Conservation (phyloP, 2,888 invertebrate species). For the Lepidocyrtinus sp. region DNA sequence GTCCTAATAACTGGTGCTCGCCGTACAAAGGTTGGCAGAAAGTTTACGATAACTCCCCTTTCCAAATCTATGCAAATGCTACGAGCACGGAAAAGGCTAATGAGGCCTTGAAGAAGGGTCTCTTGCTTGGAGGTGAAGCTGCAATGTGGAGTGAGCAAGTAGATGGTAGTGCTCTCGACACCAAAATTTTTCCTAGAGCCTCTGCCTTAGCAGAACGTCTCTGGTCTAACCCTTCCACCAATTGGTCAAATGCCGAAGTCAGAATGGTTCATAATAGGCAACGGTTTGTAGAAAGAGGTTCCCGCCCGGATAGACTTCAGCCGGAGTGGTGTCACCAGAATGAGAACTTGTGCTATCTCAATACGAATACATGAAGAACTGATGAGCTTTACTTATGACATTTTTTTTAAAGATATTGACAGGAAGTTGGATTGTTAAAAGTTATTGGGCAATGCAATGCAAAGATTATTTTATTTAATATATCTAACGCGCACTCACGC, state of each 20-base stretch:
- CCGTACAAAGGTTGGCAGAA: conserved; percentile 91
- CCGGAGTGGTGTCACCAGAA: conserved; percentile 70
- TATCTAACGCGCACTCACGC: too few relatives aligned
- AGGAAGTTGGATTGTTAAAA: not conserved
- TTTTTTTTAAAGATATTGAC: not conserved
- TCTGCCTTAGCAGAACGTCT: conserved; percentile 67
- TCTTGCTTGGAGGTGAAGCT: conserved; percentile 82
- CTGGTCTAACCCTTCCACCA: conserved; percentile 67
- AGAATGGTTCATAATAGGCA: conserved; percentile 67
- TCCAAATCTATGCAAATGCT: conserved; percentile 73
- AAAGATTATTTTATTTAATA: not conserved
- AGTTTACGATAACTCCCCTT: conserved; percentile 78
- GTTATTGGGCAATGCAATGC: not conserved
- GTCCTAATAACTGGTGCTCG: conserved; percentile 88
- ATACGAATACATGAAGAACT: not conserved
- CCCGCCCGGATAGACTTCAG: conserved; percentile 64
- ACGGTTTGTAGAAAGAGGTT: conserved; percentile 60
- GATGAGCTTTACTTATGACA: not conserved
- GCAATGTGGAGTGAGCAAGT: conserved; percentile 90
- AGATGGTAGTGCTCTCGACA: conserved; percentile 63
- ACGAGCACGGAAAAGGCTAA: conserved; percentile 49
- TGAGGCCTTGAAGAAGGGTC: conserved; percentile 58
- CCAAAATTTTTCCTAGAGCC: conserved; percentile 66
- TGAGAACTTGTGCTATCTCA: conserved; percentile 60
- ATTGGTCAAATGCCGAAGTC: conserved; percentile 64